Evolutionary conservation across 1,140 invertebrate genomes (phyloP), one percentile per base, ranked within the genome.

Genomic region (Antheraea pernyi): DNA sequence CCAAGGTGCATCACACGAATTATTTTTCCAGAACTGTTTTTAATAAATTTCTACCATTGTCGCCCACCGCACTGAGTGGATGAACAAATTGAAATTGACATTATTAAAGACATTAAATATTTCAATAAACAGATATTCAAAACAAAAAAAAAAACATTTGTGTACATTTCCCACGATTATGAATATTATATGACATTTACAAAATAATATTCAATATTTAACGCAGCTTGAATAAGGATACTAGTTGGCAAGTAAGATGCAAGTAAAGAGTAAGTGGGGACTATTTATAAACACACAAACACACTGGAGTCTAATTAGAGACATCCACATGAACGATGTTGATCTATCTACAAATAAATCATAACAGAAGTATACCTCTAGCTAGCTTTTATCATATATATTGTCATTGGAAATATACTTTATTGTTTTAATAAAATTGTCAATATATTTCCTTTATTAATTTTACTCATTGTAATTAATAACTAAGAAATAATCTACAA

Each of bases 271-370:
- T 63, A 85, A 87, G 83, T 87, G 79, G 60, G 61, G 73, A 80
- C 80, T 87, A 87, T 89, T 87, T 85, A 85, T 87, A 86, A 81
- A 81, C 76, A 67, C 67, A 69, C 60, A 86, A 81, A 81, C 77
- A 67, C 67, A 69, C 60, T 71, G 74, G 67, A 72, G 78, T 80
- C 79, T 83, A 84, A 86, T 86, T 84, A 77, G 72, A 81, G 75
- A 70, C 78, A 68, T 76, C 76, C 74, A 78, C 76, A 80, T 76
- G 74, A 82, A 73, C 68, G 76, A 68, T 64, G 75, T 62, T 64
- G 71, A 76, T 80, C 81, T 78, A 76, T 80, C 81, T 78, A 81
- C 77, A 78, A 83, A 82, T 78, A 82, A 82, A 78, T 77, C 71
- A 75, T 75, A 74, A 75, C 75, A 73, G 70, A 76, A 70, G 16